Evolutionary conservation across 2,797 vertebrate genomes (phyloP).

Genomic region (Danionella dracula): DNA sequence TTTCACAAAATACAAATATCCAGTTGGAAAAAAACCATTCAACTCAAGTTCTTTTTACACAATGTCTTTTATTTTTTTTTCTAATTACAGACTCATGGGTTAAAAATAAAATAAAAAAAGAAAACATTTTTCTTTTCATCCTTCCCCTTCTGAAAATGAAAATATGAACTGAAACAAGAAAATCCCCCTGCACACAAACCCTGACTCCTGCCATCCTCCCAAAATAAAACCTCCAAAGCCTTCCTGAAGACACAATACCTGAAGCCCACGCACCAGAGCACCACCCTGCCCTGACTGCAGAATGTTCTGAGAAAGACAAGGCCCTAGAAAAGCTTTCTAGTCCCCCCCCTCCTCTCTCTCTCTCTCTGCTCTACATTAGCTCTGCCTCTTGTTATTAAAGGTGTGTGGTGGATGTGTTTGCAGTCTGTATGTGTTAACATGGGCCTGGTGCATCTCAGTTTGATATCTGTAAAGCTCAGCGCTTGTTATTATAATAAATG

Average conservation of each 20-base stretch:
- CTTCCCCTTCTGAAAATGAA: conserved; percentile 47
- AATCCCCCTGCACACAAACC: conserved; percentile 57
- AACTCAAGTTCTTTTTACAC: conserved; percentile 68
- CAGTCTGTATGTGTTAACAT: conserved; percentile 48
- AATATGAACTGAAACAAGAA: conserved; percentile 39
- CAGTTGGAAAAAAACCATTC: conserved; percentile 42
- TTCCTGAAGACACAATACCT: conserved; percentile 56
- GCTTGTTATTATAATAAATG: conserved; percentile 82
- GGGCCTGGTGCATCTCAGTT: conserved; percentile 40
- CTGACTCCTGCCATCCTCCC: conserved; percentile 22
- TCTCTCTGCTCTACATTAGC: conserved; percentile 55
- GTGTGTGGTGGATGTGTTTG: conserved; percentile 44
- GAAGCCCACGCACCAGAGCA: conserved; percentile 54
- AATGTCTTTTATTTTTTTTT: conserved; percentile 75
- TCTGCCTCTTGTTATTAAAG: conserved; percentile 64
- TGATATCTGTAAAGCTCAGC: conserved; percentile 59
- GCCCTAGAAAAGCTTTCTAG: conserved; percentile 54
- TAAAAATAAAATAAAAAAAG: conserved; percentile 78
- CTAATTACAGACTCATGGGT: conserved; percentile 81
- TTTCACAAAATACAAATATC: no score
- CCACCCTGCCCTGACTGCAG: conserved; percentile 67
- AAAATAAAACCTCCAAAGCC: conserved; percentile 62
- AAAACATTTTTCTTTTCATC: conserved; percentile 55
- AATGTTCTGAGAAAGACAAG: conserved; percentile 59
- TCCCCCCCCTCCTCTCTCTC: conserved; percentile 59